These are phyloP conservation scores for Hedychridium roseum DNA, from an alignment of 2,888 invertebrate species.

Conservation along the genomic window DNA sequence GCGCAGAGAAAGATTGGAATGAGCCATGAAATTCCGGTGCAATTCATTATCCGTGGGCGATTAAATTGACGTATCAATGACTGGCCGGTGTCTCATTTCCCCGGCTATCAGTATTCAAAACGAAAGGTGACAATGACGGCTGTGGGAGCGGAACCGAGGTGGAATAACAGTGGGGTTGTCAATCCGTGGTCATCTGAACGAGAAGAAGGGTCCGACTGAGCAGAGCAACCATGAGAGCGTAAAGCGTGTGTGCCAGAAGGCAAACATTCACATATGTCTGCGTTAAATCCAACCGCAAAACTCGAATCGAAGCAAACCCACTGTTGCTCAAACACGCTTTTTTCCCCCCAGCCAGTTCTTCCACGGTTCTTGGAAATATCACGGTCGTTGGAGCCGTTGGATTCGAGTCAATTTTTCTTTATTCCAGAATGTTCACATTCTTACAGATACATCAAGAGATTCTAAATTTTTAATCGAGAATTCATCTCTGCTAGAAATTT, in stretches of 20 bases:
- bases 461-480: too few relatives aligned
- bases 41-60: slow-evolving; percentile 2
- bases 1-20: too few relatives aligned
- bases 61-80: slow-evolving; percentile 1
- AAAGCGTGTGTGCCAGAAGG: slow-evolving; percentile 53
- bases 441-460: too few relatives aligned
- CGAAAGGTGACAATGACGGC: slow-evolving; percentile 2
- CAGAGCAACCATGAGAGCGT: slow-evolving; percentile 52
- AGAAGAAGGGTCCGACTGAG: slow-evolving; percentile 32
- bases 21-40: too few relatives aligned
- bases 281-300: slow-evolving; percentile 46
- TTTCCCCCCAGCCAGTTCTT: slow-evolving; percentile 6
- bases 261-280: slow-evolving; percentile 61
- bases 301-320: slow-evolving; percentile 25
- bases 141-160: slow-evolving; percentile 15
- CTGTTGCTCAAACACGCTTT: slow-evolving; percentile 9
- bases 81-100: slow-evolving; percentile 20
- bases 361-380: too few relatives aligned
- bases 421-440: too few relatives aligned
- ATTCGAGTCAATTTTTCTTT: too few relatives aligned
- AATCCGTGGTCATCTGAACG: slow-evolving; percentile 41
- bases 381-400: too few relatives aligned
- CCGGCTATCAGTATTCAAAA: slow-evolving; percentile 18
- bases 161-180: too few relatives aligned
- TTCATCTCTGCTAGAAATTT: too few relatives aligned